These are phyloP conservation scores for Melanerpes formicivorus DNA, from an alignment of 2,113 vertebrate genomes.

Conservation along the genomic window DNA sequence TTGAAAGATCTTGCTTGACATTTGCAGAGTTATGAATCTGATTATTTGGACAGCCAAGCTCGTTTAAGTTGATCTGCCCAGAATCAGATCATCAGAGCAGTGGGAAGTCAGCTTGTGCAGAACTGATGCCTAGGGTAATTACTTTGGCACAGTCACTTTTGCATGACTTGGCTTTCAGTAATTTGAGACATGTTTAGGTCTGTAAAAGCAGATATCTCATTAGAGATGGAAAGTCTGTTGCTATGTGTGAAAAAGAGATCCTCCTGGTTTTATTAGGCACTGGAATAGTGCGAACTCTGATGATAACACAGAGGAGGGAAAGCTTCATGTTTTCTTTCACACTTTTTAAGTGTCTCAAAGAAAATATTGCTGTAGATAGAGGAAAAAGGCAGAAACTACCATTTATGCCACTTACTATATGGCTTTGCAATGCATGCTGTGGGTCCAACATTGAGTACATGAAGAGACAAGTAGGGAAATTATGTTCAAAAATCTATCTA, in stretches of 20 bases:
- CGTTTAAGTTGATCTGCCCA: background rate
- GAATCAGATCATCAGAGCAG: background rate
- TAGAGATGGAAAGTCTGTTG: background rate
- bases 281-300: background rate
- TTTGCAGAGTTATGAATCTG: background rate
- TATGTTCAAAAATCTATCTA: background rate
- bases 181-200: background rate
- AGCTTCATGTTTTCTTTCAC: slow-evolving; percentile 17
- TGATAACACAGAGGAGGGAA: slow-evolving; percentile 25
- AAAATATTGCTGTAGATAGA: background rate
- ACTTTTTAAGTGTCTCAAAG: slow-evolving; percentile 3
- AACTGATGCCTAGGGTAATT: slow-evolving; percentile 23
- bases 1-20: slow-evolving; percentile 23
- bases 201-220: slow-evolving; percentile 34
- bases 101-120: slow-evolving; percentile 27
- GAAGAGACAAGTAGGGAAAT: background rate
- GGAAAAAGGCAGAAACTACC: background rate
- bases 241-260: slow-evolving; percentile 19
- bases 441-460: background rate
- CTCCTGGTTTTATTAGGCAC: slow-evolving; percentile 15
- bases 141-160: slow-evolving; percentile 2
- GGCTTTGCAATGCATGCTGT: background rate
- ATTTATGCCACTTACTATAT: background rate
- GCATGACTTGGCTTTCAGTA: background rate
- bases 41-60: background rate